These are phyloP conservation scores for Melikaiella ostensackeni DNA, from an alignment of 2,888 invertebrate species.

Conservation along the genomic window DNA sequence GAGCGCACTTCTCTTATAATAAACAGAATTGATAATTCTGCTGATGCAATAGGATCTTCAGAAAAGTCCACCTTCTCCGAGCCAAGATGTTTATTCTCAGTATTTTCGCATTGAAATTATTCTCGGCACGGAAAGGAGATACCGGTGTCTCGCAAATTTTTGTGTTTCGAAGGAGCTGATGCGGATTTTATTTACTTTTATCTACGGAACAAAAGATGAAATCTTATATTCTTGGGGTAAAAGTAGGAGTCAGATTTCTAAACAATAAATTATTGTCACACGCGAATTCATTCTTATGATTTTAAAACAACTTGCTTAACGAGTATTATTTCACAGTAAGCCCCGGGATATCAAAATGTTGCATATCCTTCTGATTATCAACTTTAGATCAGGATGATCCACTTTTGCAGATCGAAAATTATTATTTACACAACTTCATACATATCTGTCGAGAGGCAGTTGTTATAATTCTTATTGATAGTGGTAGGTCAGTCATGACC, in stretches of 20 bases:
- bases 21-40: slow-evolving; percentile 26
- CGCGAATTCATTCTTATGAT: no score
- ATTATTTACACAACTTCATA: no score
- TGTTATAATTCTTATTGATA: no score
- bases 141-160: slow-evolving; percentile 2
- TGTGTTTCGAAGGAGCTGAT: slow-evolving; percentile 19
- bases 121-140: not conserved
- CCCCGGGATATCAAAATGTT: no score
- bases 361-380: no score
- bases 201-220: slow-evolving; percentile 5
- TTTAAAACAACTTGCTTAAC: no score
- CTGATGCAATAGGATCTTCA: not conserved
- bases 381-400: no score
- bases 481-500: no score
- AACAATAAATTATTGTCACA: no score
- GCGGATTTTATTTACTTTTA: slow-evolving; percentile 8
- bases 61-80: not conserved
- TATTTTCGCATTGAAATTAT: slow-evolving; percentile 30
- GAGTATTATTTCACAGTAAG: no score
- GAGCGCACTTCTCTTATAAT: slow-evolving; percentile 4
- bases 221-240: not conserved
- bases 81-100: slow-evolving; percentile 15
- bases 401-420: no score
- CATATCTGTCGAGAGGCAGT: no score
- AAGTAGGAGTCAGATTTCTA: not conserved